These are phyloP conservation scores for Danio choprae DNA, from an alignment of 2,797 vertebrate species.

Conservation along the genomic window DNA sequence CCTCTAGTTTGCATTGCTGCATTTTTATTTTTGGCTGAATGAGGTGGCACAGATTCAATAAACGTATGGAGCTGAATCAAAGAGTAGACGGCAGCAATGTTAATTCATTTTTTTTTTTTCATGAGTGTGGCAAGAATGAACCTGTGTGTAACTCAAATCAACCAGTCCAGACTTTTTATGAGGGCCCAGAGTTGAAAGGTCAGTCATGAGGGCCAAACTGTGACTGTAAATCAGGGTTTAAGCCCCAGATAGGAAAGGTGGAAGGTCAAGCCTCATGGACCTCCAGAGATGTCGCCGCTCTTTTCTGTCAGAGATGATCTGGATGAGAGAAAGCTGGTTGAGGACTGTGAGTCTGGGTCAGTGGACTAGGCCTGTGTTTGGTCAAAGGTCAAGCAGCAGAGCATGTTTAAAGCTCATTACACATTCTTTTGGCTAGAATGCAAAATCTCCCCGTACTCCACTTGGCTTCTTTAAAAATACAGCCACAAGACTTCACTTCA, in stretches of 20 bases:
- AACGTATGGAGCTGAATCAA: constrained; percentile 10
- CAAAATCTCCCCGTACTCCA: constrained; percentile 7
- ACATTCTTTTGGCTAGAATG: constrained; percentile 16
- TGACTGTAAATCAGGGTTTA: constrained; percentile 58
- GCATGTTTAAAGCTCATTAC: constrained; percentile 51
- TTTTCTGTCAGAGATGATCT: constrained; percentile 17
- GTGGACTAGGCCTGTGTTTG: constrained; percentile 19
- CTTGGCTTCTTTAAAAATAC: constrained; percentile 28
- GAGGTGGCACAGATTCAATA: constrained; percentile 1
- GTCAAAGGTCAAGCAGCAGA: constrained; percentile 50
- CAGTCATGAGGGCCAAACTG: constrained; percentile 20
- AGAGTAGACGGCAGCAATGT: not conserved
- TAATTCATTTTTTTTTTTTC: not conserved
- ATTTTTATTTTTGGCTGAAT: constrained; percentile 18
- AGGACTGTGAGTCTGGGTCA: constrained; percentile 45
- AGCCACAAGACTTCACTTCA: not conserved
- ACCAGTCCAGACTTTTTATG: constrained; percentile 37
- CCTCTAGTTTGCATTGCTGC: constrained; percentile 18
- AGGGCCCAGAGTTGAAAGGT: constrained; percentile 34
- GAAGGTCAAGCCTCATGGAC: constrained; percentile 47
- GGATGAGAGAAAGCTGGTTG: constrained; percentile 39
- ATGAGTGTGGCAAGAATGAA: not conserved
- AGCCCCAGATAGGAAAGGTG: constrained; percentile 36
- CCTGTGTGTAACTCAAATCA: not conserved
- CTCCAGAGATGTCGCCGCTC: constrained; percentile 45